Evolutionary conservation across 2,113 vertebrate genomes (phyloP).

Genomic region (Tamias sibiricus): DNA sequence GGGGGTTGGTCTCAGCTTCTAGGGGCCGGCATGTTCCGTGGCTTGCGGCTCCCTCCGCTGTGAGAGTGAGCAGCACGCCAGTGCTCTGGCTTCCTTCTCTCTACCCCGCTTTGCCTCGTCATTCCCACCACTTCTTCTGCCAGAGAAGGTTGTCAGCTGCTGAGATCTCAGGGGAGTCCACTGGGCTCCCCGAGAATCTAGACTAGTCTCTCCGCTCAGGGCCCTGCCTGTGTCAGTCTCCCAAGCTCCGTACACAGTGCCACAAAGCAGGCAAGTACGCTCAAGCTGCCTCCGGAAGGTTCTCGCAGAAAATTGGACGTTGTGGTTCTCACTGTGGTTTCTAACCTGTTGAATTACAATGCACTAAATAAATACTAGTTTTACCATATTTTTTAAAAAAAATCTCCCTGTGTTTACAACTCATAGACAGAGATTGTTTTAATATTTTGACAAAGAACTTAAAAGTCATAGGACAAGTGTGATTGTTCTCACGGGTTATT

Average conservation of each 20-base stretch:
- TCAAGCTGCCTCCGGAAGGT: background rate
- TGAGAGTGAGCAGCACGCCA: fast-evolving
- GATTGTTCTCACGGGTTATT: background rate
- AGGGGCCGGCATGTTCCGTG: fast-evolving
- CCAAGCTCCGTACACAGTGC: fast-evolving
- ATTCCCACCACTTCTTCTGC: background rate
- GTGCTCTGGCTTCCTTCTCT: background rate
- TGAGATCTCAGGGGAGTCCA: fast-evolving
- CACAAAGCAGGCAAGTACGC: too few relatives aligned
- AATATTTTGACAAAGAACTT: background rate
- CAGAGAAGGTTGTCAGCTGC: background rate
- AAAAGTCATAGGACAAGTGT: background rate
- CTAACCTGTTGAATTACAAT: background rate
- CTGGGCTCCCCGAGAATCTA: fast-evolving
- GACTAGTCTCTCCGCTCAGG: fast-evolving
- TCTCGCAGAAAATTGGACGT: background rate
- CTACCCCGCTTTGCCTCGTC: background rate
- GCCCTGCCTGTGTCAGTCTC: fast-evolving
- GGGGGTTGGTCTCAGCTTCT: background rate
- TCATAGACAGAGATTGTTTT: background rate
- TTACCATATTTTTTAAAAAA: background rate
- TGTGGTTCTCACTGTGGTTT: background rate
- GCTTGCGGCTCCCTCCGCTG: fast-evolving
- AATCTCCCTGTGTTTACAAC: background rate
- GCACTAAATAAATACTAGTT: background rate